phyloP scores from a whole-genome alignment of 1,140 invertebrate genomes.

The Portunus trituberculatus region DNA sequence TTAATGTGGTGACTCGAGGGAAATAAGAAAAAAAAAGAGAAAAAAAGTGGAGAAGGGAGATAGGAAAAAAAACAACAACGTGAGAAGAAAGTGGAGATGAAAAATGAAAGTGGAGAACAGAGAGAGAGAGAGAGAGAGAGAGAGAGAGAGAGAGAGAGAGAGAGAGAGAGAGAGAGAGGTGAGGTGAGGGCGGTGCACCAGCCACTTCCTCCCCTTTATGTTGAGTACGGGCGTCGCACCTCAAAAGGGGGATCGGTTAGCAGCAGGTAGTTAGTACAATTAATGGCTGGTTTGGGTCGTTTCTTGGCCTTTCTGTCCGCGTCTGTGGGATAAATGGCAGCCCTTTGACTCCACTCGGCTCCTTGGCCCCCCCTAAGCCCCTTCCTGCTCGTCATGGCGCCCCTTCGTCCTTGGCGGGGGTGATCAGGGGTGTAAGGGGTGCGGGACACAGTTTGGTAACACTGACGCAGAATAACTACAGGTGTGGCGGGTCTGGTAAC shows the following conservation, averaged over 20 bases:
- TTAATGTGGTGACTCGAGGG: neutral
- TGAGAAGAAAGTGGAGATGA: neutral
- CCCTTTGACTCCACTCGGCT: constrained; percentile 50
- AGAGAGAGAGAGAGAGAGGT: neutral
- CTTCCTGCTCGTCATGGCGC: neutral
- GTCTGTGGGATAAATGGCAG: constrained; percentile 59
- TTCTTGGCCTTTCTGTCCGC: constrained; percentile 47
- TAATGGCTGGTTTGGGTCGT: constrained; percentile 65
- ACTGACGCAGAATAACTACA: constrained; percentile 50
- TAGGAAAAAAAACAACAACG: constrained; percentile 31
- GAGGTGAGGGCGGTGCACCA: neutral
- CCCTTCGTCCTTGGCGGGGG: neutral
- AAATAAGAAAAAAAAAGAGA: neutral
- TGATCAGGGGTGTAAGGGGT: neutral
- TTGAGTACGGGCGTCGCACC: constrained; percentile 31
- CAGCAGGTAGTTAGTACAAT: constrained; percentile 74
- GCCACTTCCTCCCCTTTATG: constrained; percentile 68
- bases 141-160: constrained; percentile 23
- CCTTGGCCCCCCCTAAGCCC: neutral
- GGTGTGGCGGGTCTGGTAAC: constrained; percentile 40
- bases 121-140: too few relatives aligned
- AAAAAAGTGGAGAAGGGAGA: neutral
- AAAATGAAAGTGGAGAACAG: neutral
- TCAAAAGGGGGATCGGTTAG: constrained; percentile 68
- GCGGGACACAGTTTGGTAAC: constrained; percentile 43